These are phyloP conservation scores for Calliopum simillimum DNA, from an alignment of 2,888 invertebrate genomes.

Conservation along the genomic window DNA sequence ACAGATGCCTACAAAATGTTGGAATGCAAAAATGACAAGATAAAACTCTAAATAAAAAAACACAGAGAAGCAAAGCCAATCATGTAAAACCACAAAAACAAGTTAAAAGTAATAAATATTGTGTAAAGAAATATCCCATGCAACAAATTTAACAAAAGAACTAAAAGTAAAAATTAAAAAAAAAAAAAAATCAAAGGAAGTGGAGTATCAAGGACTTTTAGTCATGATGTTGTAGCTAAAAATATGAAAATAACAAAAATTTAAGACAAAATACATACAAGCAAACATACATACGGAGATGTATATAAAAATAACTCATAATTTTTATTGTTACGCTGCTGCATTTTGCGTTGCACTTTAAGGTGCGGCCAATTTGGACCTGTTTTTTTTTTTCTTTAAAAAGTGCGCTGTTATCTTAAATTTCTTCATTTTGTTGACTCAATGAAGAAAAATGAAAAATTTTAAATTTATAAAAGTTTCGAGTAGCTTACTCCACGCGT, in stretches of 20 bases:
- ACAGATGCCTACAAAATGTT: background rate
- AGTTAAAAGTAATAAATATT: no score
- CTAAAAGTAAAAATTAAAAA: background rate
- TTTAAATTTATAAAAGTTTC: no score
- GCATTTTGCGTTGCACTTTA: background rate
- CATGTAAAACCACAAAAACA: no score
- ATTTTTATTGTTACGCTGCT: background rate
- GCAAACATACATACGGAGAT: background rate
- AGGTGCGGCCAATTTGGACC: slow-evolving; percentile 2
- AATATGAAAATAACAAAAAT: background rate
- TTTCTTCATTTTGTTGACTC: no score
- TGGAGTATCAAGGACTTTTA: background rate
- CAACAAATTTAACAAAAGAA: background rate
- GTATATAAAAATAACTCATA: no score
- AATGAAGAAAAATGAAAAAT: no score
- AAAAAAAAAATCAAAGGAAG: background rate
- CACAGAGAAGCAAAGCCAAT: background rate
- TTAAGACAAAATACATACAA: background rate
- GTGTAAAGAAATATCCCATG: no score
- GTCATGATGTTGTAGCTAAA: no score
- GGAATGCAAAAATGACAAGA: background rate
- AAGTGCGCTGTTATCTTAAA: no score
- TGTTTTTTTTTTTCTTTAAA: background rate
- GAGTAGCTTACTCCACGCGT: no score
- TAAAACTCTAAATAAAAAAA: background rate